Conservation (phyloP, 2,888 invertebrate genomes). For the Adelognathus sp. region DNA sequence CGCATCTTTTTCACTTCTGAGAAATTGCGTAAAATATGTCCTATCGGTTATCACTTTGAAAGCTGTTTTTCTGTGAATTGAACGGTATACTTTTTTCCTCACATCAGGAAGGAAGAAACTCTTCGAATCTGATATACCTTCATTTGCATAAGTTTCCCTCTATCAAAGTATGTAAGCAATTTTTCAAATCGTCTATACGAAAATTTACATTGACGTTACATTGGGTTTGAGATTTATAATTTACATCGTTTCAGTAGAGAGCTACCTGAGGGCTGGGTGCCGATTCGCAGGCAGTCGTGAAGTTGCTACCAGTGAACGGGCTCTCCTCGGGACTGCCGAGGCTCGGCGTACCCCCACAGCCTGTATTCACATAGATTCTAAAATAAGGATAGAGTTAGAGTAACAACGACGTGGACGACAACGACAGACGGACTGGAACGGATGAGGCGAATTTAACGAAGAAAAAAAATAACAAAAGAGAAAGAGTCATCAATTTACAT, state of each 20-base stretch:
- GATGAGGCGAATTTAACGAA: slow-evolving; percentile 20
- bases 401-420: slow-evolving; percentile 50
- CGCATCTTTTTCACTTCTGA: no score
- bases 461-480: not conserved
- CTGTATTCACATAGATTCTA: slow-evolving; percentile 92
- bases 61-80: no score
- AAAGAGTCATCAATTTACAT: not conserved
- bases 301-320: slow-evolving; percentile 64
- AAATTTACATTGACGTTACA: no score
- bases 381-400: slow-evolving; percentile 72
- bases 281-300: slow-evolving; percentile 68
- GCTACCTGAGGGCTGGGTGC: slow-evolving; percentile 75
- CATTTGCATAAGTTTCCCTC: no score
- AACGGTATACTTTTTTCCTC: no score
- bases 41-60: no score
- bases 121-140: no score
- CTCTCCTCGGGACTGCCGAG: slow-evolving; percentile 91
- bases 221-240: not conserved
- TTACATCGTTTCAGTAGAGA: slow-evolving; percentile 43
- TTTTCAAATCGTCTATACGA: no score
- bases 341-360: slow-evolving; percentile 88
- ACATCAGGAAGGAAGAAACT: no score
- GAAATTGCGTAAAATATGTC: no score
- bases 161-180: no score
- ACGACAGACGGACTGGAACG: slow-evolving; percentile 48